phyloP scores from a whole-genome alignment of 2,888 invertebrate genomes.

The Plagodis pulveraria region DNA sequence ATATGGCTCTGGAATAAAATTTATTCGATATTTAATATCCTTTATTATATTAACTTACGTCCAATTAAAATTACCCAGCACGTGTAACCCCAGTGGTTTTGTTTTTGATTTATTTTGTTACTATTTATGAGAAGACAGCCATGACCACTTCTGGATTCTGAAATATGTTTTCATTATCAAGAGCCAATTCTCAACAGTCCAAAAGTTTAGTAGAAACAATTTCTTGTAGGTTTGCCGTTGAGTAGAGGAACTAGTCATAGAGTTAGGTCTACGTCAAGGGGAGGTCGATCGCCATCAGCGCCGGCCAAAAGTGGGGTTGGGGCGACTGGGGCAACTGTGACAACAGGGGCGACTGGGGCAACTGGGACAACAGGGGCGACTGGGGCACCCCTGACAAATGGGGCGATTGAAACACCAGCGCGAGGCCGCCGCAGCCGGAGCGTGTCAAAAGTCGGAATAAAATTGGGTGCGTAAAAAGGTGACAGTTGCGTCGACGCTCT shows the following conservation, averaged over 20 bases:
- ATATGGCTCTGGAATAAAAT: slow-evolving; percentile 50
- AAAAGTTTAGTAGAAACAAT: slow-evolving; percentile 62
- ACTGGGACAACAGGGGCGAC: slow-evolving; percentile 41
- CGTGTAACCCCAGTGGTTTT: too few relatives aligned
- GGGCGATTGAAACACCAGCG: slow-evolving; percentile 58
- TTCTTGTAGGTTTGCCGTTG: slow-evolving; percentile 87
- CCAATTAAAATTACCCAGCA: too few relatives aligned
- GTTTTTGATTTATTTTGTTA: too few relatives aligned
- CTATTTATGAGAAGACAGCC: too few relatives aligned
- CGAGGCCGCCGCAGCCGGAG: slow-evolving; percentile 78
- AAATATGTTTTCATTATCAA: slow-evolving; percentile 5
- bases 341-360: slow-evolving; percentile 42
- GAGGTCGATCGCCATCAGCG: slow-evolving; percentile 76
- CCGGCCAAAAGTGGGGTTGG: slow-evolving; percentile 66
- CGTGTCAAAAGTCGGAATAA: slow-evolving; percentile 82
- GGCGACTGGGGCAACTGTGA: slow-evolving; percentile 39
- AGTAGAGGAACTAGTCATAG: slow-evolving; percentile 86
- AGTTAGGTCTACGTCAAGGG: slow-evolving; percentile 82
- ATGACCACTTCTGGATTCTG: too few relatives aligned
- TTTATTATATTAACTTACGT: too few relatives aligned
- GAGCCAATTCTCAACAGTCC: slow-evolving; percentile 64
- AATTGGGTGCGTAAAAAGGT: slow-evolving; percentile 81
- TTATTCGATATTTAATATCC: too few relatives aligned
- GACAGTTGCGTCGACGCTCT: slow-evolving; percentile 82
- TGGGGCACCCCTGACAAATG: slow-evolving; percentile 44